Evolutionary conservation across 2,888 invertebrate genomes (phyloP).

Genomic region (Esperia sulphurella): DNA sequence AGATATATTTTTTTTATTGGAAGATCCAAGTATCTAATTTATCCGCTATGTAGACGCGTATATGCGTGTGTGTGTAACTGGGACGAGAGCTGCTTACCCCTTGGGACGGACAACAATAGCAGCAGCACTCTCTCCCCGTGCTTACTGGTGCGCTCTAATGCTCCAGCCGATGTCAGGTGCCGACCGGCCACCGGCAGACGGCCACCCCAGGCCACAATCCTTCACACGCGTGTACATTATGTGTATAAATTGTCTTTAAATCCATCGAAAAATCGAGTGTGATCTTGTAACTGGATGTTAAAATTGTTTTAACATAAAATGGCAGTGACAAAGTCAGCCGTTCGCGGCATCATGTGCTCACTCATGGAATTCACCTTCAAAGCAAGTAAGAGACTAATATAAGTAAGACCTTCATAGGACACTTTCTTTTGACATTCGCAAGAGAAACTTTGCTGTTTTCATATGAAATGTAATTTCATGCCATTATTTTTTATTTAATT

Average conservation of each 20-base stretch:
- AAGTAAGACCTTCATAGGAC: not conserved
- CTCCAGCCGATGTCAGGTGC: constrained; percentile 54
- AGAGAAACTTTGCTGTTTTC: constrained; percentile 27
- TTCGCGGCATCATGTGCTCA: constrained; percentile 72
- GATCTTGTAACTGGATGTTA: no score
- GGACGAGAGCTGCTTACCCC: constrained; percentile 60
- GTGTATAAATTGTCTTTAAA: not conserved
- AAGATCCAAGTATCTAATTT: no score
- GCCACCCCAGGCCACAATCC: constrained; percentile 40
- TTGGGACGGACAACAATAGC: constrained; percentile 73
- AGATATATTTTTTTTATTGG: no score
- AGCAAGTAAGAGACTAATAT: constrained; percentile 64
- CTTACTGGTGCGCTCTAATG: constrained; percentile 72
- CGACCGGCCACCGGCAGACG: constrained; percentile 23
- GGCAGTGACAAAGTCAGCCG: constrained; percentile 66
- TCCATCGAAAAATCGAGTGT: not conserved
- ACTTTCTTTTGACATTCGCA: not conserved
- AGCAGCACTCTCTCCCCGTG: constrained; percentile 60
- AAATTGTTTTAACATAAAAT: constrained; percentile 25
- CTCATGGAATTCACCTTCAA: constrained; percentile 75
- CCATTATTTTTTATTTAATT: constrained; percentile 28
- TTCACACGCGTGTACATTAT: constrained; percentile 36
- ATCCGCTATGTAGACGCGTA: no score
- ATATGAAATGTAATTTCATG: constrained; percentile 21
- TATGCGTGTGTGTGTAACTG: constrained; percentile 59